Evolutionary conservation across 2,797 vertebrate genomes (phyloP).

Genomic region (Pangasius macronema): DNA sequence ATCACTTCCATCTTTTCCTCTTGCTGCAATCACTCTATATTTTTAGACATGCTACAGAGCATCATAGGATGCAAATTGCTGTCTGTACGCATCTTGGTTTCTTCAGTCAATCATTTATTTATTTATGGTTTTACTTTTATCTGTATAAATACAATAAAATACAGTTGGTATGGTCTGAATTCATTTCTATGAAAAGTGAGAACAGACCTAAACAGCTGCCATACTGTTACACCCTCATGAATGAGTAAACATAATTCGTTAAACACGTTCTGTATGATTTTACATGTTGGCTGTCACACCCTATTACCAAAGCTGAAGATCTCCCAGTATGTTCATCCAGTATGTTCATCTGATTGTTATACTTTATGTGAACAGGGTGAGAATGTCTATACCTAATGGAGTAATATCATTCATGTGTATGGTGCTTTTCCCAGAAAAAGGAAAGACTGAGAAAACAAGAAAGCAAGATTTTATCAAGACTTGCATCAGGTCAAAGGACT

Average conservation of each 20-base stretch:
- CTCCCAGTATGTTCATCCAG: background rate
- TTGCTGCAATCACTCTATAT: background rate
- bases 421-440: background rate
- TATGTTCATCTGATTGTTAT: background rate
- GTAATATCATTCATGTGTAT: background rate
- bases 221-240: background rate
- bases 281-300: background rate
- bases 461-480: conserved; percentile 17
- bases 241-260: background rate
- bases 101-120: background rate
- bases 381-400: background rate
- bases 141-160: background rate
- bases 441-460: conserved; percentile 14
- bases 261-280: background rate
- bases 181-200: background rate
- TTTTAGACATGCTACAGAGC: background rate
- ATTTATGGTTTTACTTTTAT: background rate
- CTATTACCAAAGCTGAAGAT: background rate
- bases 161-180: background rate
- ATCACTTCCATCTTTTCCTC: background rate
- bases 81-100: background rate
- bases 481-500: conserved; percentile 1
- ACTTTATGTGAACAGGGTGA: background rate
- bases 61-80: background rate
- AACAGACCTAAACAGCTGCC: background rate